phyloP scores from a whole-genome alignment of 1,140 invertebrate species.

The Phthorimaea operculella region DNA sequence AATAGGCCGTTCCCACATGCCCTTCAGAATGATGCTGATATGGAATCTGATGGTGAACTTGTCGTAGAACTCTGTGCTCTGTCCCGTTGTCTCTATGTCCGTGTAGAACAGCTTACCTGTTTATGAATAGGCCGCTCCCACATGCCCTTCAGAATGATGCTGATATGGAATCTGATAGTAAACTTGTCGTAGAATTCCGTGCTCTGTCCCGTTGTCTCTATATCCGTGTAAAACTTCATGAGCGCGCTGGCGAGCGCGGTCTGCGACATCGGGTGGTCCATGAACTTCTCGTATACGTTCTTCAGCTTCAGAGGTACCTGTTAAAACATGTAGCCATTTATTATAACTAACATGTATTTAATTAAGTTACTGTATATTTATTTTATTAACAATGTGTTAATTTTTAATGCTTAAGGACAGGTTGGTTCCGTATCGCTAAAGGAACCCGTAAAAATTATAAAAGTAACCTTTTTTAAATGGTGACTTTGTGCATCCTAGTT shows the following conservation, averaged over 20 bases:
- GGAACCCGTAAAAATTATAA: too few relatives aligned
- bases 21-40: slow-evolving; percentile 96
- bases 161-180: slow-evolving; percentile 96
- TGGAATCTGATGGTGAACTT: slow-evolving; percentile 98
- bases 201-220: slow-evolving; percentile 96
- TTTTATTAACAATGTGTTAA: too few relatives aligned
- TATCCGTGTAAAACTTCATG: slow-evolving; percentile 99
- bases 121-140: slow-evolving; percentile 77
- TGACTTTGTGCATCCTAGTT: too few relatives aligned
- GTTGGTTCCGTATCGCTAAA: too few relatives aligned
- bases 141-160: slow-evolving; percentile 93
- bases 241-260: slow-evolving; percentile 85
- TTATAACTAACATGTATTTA: too few relatives aligned
- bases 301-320: neutral
- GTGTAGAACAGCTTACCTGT: slow-evolving; percentile 76
- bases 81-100: slow-evolving; percentile 97
- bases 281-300: slow-evolving; percentile 31
- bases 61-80: slow-evolving; percentile 98
- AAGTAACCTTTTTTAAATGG: too few relatives aligned
- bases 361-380: too few relatives aligned
- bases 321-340: too few relatives aligned
- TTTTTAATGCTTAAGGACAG: too few relatives aligned
- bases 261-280: slow-evolving; percentile 89
- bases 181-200: slow-evolving; percentile 99
- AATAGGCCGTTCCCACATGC: slow-evolving; percentile 81